A percentile compares a stretch with the other conserved stretches of the same genome.
phyloP scores from a whole-genome alignment of 2,797 vertebrate genomes.

The Poeciliopsis gracilis region DNA sequence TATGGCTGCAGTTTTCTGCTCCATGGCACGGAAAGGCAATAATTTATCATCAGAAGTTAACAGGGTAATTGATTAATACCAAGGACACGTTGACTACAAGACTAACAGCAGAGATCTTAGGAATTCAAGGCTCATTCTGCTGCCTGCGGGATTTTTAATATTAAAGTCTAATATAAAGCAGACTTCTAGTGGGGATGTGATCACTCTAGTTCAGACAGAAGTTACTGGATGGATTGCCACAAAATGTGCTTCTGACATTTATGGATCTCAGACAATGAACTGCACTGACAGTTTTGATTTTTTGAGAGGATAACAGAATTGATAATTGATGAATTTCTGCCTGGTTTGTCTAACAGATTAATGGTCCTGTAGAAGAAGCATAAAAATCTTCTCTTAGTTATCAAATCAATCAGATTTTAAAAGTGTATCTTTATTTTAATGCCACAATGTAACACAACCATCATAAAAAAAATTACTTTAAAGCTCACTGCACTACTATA shows the following conservation, averaged over 20 bases:
- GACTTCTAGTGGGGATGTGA: neutral
- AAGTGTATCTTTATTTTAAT: neutral
- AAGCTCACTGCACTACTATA: neutral
- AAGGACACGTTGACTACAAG: conserved; percentile 5
- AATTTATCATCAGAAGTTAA: conserved; percentile 7
- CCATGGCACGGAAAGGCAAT: conserved; percentile 2
- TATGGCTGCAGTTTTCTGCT: conserved; percentile 15
- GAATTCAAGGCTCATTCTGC: neutral
- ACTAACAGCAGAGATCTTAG: neutral
- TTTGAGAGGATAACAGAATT: neutral
- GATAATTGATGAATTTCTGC: conserved; percentile 3
- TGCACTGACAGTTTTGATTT: conserved; percentile 2
- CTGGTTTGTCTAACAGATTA: neutral
- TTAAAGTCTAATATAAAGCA: neutral
- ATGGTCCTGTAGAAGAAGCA: no score
- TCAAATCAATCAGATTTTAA: neutral
- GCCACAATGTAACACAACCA: neutral
- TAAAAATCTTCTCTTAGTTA: neutral
- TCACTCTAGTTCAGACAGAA: neutral
- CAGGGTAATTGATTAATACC: conserved; percentile 17
- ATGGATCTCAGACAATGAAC: neutral
- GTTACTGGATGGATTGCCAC: neutral
- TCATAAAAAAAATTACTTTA: neutral
- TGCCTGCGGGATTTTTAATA: no score
- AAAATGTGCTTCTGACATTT: neutral